These are phyloP conservation scores for Ptiloglossa arizonensis DNA, from an alignment of 1,140 invertebrate genomes.

Conservation along the genomic window DNA sequence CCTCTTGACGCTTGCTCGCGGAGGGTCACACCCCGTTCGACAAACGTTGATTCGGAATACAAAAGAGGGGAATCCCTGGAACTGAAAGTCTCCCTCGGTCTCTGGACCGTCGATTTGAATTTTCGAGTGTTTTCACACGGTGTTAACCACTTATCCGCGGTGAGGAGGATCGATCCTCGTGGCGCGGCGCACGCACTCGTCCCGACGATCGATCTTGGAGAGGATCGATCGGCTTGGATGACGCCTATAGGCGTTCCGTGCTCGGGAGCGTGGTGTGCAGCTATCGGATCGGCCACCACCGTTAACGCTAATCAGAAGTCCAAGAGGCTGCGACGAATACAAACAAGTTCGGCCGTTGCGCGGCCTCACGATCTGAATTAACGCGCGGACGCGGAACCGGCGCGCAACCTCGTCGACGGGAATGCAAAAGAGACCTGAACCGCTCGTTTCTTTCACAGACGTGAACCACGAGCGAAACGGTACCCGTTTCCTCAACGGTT, in stretches of 20 bases:
- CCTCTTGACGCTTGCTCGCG: neutral
- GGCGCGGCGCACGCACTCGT: conserved; percentile 61
- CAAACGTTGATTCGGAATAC: neutral
- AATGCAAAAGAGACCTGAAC: conserved; percentile 52
- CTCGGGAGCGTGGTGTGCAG: conserved; percentile 28
- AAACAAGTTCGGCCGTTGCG: conserved; percentile 42
- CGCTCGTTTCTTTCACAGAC: conserved; percentile 10
- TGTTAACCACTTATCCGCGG: neutral
- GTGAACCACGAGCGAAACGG: conserved; percentile 9
- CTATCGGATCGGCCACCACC: conserved; percentile 20
- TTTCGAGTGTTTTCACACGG: conserved; percentile 1
- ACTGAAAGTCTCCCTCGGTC: neutral
- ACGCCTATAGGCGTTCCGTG: conserved; percentile 44
- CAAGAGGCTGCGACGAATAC: conserved; percentile 39
- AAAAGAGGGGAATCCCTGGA: neutral
- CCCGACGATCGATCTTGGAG: conserved; percentile 55
- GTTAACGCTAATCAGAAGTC: conserved; percentile 57
- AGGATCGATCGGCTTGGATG: conserved; percentile 63
- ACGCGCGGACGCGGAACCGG: conserved; percentile 41
- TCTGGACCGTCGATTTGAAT: conserved; percentile 6
- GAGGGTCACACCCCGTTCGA: neutral
- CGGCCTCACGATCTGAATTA: conserved; percentile 55
- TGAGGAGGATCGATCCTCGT: conserved; percentile 12
- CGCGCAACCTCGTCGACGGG: conserved; percentile 34
- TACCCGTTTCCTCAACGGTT: conserved; percentile 23